Evolutionary conservation across 2,888 invertebrate species (phyloP).

Genomic region (Drosophila subsilvestris): DNA sequence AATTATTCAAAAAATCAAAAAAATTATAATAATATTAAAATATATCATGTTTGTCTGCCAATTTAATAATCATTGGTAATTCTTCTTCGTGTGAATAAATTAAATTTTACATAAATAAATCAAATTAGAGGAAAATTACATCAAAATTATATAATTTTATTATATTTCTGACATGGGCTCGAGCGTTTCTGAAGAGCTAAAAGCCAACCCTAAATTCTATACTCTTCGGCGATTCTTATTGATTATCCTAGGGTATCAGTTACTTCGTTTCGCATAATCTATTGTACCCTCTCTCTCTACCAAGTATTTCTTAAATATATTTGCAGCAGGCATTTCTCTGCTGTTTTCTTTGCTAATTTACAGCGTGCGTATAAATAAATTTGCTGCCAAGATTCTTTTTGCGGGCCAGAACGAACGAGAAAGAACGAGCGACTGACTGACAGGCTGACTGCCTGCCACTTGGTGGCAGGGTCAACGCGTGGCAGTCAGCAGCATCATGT

Average conservation of each 20-base stretch:
- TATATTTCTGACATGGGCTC: too few species aligned
- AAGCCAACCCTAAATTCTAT: too few species aligned
- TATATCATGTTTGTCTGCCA: too few species aligned
- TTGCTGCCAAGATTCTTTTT: slow-evolving; percentile 57
- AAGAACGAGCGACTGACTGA: slow-evolving; percentile 32
- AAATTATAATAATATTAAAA: too few species aligned
- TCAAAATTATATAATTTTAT: too few species aligned
- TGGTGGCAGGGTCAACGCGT: slow-evolving; percentile 74
- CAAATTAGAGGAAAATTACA: too few species aligned
- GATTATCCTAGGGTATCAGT: neutral
- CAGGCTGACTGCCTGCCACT: neutral
- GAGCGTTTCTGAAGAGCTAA: too few species aligned
- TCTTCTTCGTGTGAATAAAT: too few species aligned
- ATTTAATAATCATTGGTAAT: too few species aligned
- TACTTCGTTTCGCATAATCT: neutral
- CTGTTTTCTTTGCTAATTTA: slow-evolving; percentile 63
- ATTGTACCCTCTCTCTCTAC: neutral
- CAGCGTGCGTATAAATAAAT: slow-evolving; percentile 76
- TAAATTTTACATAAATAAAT: too few species aligned
- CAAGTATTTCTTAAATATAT: slow-evolving; percentile 3
- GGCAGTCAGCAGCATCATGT: slow-evolving; percentile 28
- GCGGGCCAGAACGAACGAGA: slow-evolving; percentile 5
- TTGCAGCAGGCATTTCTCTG: slow-evolving; percentile 12
- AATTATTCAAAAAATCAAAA: too few species aligned
- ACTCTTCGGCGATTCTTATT: too few species aligned